Conservation (phyloP, 2,888 invertebrate genomes). For the Cancer borealis region DNA sequence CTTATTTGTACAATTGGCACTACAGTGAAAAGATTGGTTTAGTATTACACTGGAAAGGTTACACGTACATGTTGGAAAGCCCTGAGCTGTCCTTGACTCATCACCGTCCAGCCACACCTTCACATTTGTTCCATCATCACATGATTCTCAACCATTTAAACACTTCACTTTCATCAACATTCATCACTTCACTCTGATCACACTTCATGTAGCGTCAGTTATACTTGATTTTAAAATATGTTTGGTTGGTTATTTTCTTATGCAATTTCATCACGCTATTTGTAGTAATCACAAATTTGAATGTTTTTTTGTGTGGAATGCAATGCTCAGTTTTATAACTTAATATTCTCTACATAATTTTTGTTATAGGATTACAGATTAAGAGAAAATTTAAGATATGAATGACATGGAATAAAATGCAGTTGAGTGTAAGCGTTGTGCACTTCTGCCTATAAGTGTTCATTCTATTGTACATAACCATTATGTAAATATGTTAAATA, state of each 20-base stretch:
- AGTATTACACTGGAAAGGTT: neutral
- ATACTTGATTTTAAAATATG: neutral
- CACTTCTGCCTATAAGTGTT: neutral
- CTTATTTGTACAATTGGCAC: neutral
- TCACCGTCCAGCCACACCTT: conserved; percentile 39
- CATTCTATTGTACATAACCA: conserved; percentile 21
- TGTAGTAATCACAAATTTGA: conserved; percentile 12
- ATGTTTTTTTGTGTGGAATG: neutral
- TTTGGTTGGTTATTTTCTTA: conserved; percentile 3
- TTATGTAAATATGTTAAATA: conserved; percentile 57
- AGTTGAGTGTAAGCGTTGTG: neutral
- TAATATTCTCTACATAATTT: neutral
- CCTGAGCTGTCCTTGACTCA: neutral
- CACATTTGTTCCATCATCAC: neutral
- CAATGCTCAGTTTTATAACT: conserved; percentile 41
- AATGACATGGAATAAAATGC: neutral
- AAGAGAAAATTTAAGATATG: neutral
- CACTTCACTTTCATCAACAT: neutral
- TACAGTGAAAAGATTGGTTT: neutral
- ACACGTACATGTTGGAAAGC: neutral
- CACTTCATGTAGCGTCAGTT: neutral
- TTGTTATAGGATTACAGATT: neutral
- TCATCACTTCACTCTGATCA: neutral
- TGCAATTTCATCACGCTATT: neutral
- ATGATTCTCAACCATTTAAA: neutral